Evolutionary conservation across 2,888 invertebrate species (phyloP).

Genomic region (Ceratothoa steindachneri): DNA sequence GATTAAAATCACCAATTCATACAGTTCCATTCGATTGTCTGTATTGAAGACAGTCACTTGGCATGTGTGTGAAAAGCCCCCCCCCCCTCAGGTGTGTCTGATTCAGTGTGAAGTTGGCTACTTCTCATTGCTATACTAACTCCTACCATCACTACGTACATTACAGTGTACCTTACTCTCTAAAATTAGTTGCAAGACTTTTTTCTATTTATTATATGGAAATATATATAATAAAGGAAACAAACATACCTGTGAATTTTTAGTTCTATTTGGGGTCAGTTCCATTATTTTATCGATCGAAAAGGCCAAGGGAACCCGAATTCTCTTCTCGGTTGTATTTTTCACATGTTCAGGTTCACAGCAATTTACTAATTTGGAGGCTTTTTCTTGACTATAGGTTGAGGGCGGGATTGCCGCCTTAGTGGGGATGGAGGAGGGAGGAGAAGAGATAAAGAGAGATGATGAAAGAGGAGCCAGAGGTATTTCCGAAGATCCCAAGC

Average conservation of each 20-base stretch:
- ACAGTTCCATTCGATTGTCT: too few species aligned
- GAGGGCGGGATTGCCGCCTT: neutral
- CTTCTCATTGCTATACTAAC: too few species aligned
- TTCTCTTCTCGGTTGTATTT: slow-evolving; percentile 18
- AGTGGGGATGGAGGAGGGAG: neutral
- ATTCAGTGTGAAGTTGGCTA: too few species aligned
- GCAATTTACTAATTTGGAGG: neutral
- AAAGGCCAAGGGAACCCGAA: slow-evolving; percentile 38
- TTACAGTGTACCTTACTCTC: too few species aligned
- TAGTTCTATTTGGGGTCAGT: slow-evolving; percentile 35
- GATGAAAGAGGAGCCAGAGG: neutral
- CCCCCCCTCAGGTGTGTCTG: too few species aligned
- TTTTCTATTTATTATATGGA: too few species aligned
- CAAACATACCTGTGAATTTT: slow-evolving; percentile 29
- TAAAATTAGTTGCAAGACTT: too few species aligned
- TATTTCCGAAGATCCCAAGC: neutral
- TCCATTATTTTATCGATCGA: slow-evolving; percentile 47
- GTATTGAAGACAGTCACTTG: too few species aligned
- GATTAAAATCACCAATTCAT: too few species aligned
- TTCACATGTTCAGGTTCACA: neutral
- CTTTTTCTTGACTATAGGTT: neutral
- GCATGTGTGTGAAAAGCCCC: too few species aligned
- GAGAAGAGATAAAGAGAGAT: neutral
- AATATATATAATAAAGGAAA: too few species aligned
- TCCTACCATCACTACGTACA: too few species aligned